Conservation (phyloP, 2,888 invertebrate species). For the Melipona bicolor region DNA sequence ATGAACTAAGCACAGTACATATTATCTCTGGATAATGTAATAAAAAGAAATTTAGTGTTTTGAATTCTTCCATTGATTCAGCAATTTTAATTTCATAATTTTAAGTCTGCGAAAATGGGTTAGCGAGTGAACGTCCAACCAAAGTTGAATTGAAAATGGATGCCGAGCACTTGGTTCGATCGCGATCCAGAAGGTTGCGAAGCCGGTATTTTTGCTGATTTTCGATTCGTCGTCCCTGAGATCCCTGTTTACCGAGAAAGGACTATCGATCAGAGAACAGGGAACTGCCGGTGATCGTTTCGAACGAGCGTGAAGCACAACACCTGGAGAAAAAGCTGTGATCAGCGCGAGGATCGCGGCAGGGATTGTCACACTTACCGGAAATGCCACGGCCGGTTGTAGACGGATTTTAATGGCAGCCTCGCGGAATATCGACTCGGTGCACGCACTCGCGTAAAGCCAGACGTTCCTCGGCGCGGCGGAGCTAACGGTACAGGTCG, state of each 20-base stretch:
- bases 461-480: constrained; percentile 42
- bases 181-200: constrained; percentile 66
- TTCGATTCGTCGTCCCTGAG: constrained; percentile 82
- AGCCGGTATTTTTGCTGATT: constrained; percentile 79
- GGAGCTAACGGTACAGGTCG: constrained; percentile 63
- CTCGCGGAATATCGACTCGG: not conserved
- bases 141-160: no score
- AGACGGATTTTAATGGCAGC: not conserved
- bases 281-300: constrained; percentile 74
- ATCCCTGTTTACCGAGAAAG: constrained; percentile 62
- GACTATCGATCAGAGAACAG: constrained; percentile 80
- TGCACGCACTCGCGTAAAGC: constrained; percentile 37
- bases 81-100: no score
- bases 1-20: no score
- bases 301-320: constrained; percentile 79
- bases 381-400: not conserved
- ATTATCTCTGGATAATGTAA: no score
- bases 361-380: not conserved
- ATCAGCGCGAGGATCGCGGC: not conserved
- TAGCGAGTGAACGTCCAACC: no score
- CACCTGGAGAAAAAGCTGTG: constrained; percentile 65
- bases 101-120: no score
- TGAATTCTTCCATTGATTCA: no score
- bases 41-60: no score
- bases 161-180: constrained; percentile 18